Conservation (phyloP, 2,888 invertebrate species). For the Dysmachus trigonus region DNA sequence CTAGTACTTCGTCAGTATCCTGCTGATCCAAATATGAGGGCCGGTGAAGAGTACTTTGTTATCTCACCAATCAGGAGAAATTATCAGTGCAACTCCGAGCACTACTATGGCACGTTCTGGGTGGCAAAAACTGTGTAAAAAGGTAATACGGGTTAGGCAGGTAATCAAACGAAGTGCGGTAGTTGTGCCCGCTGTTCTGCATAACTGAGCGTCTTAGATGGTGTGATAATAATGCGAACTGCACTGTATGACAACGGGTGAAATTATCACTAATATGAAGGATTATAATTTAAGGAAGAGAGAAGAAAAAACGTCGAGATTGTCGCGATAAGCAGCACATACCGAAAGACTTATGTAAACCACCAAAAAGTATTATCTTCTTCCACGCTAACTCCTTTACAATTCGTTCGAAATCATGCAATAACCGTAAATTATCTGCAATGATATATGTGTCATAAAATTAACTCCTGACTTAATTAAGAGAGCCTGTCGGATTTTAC, state of each 20-base stretch:
- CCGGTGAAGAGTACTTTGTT: not conserved
- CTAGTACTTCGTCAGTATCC: not conserved
- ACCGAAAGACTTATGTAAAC: not conserved
- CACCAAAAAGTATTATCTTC: not conserved
- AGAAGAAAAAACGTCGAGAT: not conserved
- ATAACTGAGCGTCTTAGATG: not conserved
- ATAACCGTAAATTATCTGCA: not conserved
- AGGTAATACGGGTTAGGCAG: constrained; percentile 13
- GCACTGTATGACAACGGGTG: not conserved
- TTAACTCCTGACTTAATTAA: not conserved
- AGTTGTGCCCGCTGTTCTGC: not conserved
- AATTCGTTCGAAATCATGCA: not conserved
- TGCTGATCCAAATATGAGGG: constrained; percentile 17
- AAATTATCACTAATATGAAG: not conserved
- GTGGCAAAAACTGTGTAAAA: constrained; percentile 43
- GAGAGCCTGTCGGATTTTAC: not conserved
- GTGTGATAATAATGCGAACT: not conserved
- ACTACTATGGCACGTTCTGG: constrained; percentile 46
- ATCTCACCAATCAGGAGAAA: not conserved
- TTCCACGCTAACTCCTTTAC: not conserved
- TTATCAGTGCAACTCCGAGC: constrained; percentile 1
- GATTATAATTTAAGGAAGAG: not conserved
- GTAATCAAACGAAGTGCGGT: not conserved
- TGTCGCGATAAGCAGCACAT: not conserved
- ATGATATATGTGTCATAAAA: not conserved